phyloP scores from a whole-genome alignment of 2,797 vertebrate species.

The Hephaestus fuliginosus region DNA sequence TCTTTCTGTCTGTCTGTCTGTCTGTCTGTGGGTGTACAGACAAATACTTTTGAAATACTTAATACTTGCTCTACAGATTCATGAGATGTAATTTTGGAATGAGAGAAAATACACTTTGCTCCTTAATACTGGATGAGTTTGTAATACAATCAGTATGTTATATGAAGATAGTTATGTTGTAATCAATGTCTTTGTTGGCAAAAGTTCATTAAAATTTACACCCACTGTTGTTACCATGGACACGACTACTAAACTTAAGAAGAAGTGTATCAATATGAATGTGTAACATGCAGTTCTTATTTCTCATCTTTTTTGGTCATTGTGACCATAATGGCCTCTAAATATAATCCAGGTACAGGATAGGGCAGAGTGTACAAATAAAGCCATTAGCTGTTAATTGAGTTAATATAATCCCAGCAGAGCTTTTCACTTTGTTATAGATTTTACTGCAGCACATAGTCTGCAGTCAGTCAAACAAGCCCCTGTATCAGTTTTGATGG shows the following conservation, averaged over 20 bases:
- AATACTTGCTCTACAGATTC: background rate
- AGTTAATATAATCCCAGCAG: background rate
- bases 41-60: background rate
- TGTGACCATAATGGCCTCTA: background rate
- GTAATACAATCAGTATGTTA: background rate
- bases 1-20: constrained; percentile 2
- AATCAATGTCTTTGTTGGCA: background rate
- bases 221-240: background rate
- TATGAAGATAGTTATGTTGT: background rate
- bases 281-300: background rate
- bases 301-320: background rate
- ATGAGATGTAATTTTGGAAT: background rate
- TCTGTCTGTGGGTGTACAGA: background rate
- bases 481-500: background rate
- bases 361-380: background rate
- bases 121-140: background rate
- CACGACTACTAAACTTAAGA: background rate
- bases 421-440: background rate
- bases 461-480: background rate
- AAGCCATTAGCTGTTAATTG: background rate
- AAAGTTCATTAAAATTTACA: background rate
- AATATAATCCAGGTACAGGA: background rate
- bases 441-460: background rate
- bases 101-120: background rate
- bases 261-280: background rate